phyloP scores from a whole-genome alignment of 2,113 vertebrate species.

The Oncorhynchus clarkii region DNA sequence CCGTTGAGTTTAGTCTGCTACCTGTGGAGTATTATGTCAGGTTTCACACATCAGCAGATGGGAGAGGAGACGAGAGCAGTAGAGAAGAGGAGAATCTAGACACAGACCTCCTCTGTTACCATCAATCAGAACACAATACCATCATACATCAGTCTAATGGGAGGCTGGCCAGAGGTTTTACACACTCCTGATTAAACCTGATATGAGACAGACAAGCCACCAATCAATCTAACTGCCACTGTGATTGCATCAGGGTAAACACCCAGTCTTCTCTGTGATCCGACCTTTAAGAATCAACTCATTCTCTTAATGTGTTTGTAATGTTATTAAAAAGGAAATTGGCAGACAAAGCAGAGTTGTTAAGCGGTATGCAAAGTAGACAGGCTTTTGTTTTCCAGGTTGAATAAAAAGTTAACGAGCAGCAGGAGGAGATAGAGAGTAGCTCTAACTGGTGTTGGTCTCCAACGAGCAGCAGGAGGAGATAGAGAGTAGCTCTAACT shows the following conservation, averaged over 20 bases:
- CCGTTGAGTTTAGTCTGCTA: too few species aligned
- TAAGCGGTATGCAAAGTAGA: conserved; percentile 6
- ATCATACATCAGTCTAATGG: background rate
- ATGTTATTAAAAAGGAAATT: background rate
- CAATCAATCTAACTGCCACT: background rate
- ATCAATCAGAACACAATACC: background rate
- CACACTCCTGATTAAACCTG: conserved; percentile 6
- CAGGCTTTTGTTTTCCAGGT: background rate
- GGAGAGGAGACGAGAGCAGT: background rate
- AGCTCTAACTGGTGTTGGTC: conserved; percentile 1
- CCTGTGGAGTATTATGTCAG: conserved; percentile 17
- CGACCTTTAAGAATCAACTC: background rate
- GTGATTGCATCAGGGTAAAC: background rate
- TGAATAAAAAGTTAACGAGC: conserved; percentile 5
- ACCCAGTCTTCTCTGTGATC: background rate
- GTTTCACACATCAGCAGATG: conserved; percentile 20
- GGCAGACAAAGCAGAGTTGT: background rate
- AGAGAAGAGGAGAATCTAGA: background rate
- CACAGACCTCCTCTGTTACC: background rate
- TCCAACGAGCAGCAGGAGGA: background rate
- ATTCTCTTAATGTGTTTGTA: background rate
- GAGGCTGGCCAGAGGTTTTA: background rate
- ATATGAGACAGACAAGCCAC: conserved; percentile 2
- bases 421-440: too few species aligned
- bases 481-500: too few species aligned